Evolutionary conservation across 2,113 vertebrate genomes (phyloP).

Genomic region (Genyomyrus donnyi): DNA sequence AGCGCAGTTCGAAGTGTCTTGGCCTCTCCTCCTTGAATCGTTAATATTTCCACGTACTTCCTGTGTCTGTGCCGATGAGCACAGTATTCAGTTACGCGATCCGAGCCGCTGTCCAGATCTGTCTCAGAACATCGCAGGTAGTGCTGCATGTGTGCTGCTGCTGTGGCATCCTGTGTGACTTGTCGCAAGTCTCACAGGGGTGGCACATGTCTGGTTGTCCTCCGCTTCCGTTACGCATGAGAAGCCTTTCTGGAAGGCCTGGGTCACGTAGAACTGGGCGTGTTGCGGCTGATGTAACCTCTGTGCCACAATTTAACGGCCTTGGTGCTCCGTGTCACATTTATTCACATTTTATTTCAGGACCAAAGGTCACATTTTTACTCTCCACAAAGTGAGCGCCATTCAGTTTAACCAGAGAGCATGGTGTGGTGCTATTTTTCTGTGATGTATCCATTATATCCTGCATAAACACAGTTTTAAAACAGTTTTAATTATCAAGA

Average conservation of each 20-base stretch:
- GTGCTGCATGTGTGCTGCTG: background rate
- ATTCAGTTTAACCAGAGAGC: background rate
- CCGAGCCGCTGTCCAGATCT: background rate
- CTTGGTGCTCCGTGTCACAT: background rate
- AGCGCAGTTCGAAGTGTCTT: background rate
- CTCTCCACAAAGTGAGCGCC: background rate
- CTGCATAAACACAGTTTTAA: background rate
- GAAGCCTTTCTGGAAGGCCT: background rate
- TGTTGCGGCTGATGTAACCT: background rate
- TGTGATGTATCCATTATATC: background rate
- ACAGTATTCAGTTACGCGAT: background rate
- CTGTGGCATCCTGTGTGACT: background rate
- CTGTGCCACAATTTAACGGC: background rate
- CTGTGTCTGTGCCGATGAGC: background rate
- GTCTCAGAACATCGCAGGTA: background rate
- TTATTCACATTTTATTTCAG: background rate
- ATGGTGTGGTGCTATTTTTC: background rate
- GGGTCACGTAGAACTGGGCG: background rate
- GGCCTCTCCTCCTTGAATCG: background rate
- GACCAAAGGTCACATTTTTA: background rate
- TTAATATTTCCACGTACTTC: background rate
- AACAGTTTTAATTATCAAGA: constrained; percentile 4
- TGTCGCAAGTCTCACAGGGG: background rate
- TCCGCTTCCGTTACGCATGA: background rate
- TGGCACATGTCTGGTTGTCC: background rate